These are phyloP conservation scores for Silurus meridionalis DNA, from an alignment of 2,113 vertebrate species.

Conservation along the genomic window DNA sequence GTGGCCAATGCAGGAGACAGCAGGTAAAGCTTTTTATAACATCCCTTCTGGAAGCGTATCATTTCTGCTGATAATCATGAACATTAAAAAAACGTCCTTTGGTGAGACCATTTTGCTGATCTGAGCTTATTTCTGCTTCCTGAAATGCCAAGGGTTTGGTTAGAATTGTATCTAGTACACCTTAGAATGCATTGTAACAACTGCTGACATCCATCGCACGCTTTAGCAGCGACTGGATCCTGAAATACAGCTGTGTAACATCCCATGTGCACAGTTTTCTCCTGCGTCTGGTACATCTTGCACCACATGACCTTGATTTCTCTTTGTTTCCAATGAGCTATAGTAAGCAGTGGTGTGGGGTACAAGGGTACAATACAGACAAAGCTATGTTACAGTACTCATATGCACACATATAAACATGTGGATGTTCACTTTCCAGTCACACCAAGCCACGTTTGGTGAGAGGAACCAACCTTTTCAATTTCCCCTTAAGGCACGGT, in stretches of 20 bases:
- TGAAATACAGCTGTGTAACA: background rate
- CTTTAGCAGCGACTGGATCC: background rate
- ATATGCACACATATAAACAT: background rate
- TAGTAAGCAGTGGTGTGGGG: background rate
- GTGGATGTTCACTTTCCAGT: background rate
- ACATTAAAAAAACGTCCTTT: background rate
- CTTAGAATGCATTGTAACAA: background rate
- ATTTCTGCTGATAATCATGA: conserved; percentile 12
- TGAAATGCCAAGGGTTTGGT: background rate
- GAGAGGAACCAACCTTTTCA: background rate
- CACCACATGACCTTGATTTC: conserved; percentile 1
- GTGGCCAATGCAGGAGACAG: conserved; percentile 95
- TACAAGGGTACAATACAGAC: background rate
- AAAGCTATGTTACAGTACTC: background rate
- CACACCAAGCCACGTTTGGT: background rate
- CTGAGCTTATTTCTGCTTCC: background rate
- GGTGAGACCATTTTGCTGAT: background rate
- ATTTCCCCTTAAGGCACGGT: background rate
- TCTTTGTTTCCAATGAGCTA: background rate
- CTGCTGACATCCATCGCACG: background rate
- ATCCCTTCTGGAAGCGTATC: background rate
- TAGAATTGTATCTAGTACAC: background rate
- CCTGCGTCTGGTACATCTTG: conserved; percentile 3
- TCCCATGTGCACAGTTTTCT: background rate
- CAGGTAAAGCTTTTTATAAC: conserved; percentile 73